phyloP scores from a whole-genome alignment of 2,888 invertebrate genomes.

The Gari tellinella region DNA sequence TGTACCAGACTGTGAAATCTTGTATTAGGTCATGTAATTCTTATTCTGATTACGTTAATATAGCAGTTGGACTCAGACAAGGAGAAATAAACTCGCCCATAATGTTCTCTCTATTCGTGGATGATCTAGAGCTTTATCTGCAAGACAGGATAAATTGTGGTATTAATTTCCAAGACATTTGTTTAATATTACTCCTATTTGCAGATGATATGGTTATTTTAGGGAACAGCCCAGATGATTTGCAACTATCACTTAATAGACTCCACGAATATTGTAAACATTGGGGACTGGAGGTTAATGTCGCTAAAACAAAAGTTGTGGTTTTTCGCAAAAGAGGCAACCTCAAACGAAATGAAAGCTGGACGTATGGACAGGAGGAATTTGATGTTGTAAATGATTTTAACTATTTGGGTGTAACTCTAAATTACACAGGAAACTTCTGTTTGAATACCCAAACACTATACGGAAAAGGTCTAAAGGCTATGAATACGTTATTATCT shows the following conservation, averaged over 20 bases:
- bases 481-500: constrained; percentile 10
- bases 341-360: constrained; percentile 5
- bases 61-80: constrained; percentile 4
- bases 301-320: constrained; percentile 4
- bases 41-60: constrained; percentile 13
- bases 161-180: constrained; percentile 5
- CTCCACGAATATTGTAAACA: constrained; percentile 11
- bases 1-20: constrained; percentile 12
- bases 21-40: constrained; percentile 2
- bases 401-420: too few relatives aligned
- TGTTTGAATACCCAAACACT: too few relatives aligned
- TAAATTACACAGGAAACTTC: too few relatives aligned
- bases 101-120: constrained; percentile 18
- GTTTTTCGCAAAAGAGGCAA: constrained; percentile 11
- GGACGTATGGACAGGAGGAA: constrained; percentile 14
- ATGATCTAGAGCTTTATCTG: constrained; percentile 19
- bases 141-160: constrained; percentile 7
- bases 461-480: constrained; percentile 17
- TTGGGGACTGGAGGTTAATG: constrained; percentile 15
- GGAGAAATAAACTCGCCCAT: constrained; percentile 19
- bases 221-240: constrained; percentile 1
- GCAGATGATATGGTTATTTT: constrained; percentile 27
- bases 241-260: constrained; percentile 5
- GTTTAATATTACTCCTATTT: constrained; percentile 12
- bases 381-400: too few relatives aligned